These are phyloP conservation scores for Cyclophora albipunctata DNA, from an alignment of 2,888 invertebrate species.

Conservation along the genomic window DNA sequence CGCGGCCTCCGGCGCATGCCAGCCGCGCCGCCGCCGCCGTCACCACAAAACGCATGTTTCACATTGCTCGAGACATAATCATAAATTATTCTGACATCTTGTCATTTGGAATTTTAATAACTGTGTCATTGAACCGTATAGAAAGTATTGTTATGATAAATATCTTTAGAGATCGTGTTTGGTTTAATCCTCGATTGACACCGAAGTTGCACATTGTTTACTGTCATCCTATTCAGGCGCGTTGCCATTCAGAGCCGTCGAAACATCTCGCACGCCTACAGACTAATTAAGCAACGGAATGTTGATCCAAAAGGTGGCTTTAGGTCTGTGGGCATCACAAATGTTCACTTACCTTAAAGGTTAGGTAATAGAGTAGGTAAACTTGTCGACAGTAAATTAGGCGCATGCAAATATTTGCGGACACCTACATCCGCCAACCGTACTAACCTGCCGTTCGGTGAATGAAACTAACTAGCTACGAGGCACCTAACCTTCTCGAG, in stretches of 20 bases:
- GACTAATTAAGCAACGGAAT: slow-evolving; percentile 37
- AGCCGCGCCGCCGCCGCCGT: slow-evolving; percentile 22
- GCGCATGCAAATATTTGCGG: slow-evolving; percentile 68
- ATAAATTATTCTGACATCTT: slow-evolving; percentile 40
- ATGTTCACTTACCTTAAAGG: slow-evolving; percentile 36
- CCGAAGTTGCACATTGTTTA: slow-evolving; percentile 32
- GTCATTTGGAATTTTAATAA: slow-evolving; percentile 35
- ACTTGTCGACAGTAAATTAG: slow-evolving; percentile 51
- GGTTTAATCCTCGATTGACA: slow-evolving; percentile 32
- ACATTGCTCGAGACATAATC: slow-evolving; percentile 41
- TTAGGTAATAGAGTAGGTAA: slow-evolving; percentile 55
- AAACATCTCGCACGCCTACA: slow-evolving; percentile 41
- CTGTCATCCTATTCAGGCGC: slow-evolving; percentile 34
- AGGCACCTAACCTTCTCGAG: slow-evolving; percentile 22
- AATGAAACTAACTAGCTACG: too few relatives aligned
- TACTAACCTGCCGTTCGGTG: slow-evolving; percentile 31
- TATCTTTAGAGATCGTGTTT: slow-evolving; percentile 22
- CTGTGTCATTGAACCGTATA: slow-evolving; percentile 43
- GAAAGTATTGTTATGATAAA: slow-evolving; percentile 37
- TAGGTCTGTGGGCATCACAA: slow-evolving; percentile 36
- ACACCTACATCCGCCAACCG: slow-evolving; percentile 64
- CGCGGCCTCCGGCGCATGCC: slow-evolving; percentile 28
- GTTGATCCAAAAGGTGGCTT: slow-evolving; percentile 31
- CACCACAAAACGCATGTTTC: slow-evolving; percentile 39
- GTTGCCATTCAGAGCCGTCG: slow-evolving; percentile 41